Percentiles rank a stretch among this genome's conserved stretches.
These are phyloP conservation scores for Brachionus asplanchnoidis DNA, from an alignment of 1,140 invertebrate genomes.

Conservation along the genomic window DNA sequence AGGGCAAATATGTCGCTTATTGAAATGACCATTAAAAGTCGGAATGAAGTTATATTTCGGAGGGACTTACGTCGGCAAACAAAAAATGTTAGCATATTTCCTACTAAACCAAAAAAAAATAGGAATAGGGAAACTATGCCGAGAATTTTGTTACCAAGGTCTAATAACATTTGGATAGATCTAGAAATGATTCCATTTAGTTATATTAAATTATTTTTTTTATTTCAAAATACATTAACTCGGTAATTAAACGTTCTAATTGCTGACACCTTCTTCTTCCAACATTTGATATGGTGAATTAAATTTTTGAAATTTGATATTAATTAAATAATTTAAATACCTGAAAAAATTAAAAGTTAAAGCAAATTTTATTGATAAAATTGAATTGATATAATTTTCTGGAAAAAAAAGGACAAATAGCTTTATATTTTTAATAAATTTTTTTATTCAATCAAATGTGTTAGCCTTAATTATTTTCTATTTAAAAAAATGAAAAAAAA, in stretches of 20 bases:
- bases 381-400: no score
- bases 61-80: background rate
- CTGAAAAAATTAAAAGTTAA: no score
- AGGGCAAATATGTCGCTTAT: slow-evolving; percentile 1
- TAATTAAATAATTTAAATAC: background rate
- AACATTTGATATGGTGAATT: no score
- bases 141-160: background rate
- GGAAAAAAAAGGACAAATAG: no score
- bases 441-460: no score
- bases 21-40: background rate
- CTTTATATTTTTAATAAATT: no score
- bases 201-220: no score
- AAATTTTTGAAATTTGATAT: background rate
- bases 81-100: background rate
- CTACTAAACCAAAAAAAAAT: background rate
- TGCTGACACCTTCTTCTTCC: background rate
- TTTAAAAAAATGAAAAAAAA: no score
- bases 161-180: background rate
- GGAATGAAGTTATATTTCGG: background rate
- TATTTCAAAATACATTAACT: no score
- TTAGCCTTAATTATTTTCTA: no score
- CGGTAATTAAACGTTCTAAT: background rate
- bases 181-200: background rate
- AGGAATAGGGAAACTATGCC: background rate
- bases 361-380: no score